Base-by-base conservation (phyloP, 2,113 vertebrate genomes). In the Nerophis lumbriciformis region DNA sequence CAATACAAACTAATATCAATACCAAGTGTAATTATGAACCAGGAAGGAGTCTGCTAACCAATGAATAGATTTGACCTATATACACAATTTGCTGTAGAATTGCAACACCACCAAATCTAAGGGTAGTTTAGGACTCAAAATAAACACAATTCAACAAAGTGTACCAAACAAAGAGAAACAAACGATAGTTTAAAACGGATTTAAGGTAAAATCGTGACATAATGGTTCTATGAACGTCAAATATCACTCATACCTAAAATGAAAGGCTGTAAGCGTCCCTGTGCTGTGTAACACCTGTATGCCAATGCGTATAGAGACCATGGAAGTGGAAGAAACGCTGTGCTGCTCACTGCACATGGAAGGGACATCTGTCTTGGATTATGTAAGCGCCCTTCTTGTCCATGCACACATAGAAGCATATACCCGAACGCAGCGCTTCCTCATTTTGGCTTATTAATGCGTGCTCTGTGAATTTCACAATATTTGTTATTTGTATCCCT, bases 301-400 rank as follows among this genome's bases (percentile, higher is more conserved):
- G 38, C 39, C 52, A 61, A 77, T 71, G 53, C 56, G 45, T 13
- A 53, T 7, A 50, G 53, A 73, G 64, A 12, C 1, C 9, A 8
- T 63, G 14, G 14, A 60, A 60, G 44, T 48, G 39, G 57, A 36
- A 57, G 52, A 37, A 66, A 38, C 13, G 63, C 48, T 45, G 58
- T 10, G 15, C 59, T 52, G 68, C 48, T 70, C 48, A 4, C 55
- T 70, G 68, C 72, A 67, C 71, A 76, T 71, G 64, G 42, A 63
- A 45, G 48, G 59, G 66, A 75, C 65, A 66, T 70, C 67, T 78
- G 77, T 76, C 60, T 64, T 39, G 28, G 54, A 66, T 81, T 79
- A 79, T 69, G 48, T 81, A 74, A 86, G 74, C 11, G 51, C 63
- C 61, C 2, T 47, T 53, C 35, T 45, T 14, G 37, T 6, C 38